These are phyloP conservation scores for Philonicus albiceps DNA, from an alignment of 2,888 invertebrate species.

Conservation along the genomic window DNA sequence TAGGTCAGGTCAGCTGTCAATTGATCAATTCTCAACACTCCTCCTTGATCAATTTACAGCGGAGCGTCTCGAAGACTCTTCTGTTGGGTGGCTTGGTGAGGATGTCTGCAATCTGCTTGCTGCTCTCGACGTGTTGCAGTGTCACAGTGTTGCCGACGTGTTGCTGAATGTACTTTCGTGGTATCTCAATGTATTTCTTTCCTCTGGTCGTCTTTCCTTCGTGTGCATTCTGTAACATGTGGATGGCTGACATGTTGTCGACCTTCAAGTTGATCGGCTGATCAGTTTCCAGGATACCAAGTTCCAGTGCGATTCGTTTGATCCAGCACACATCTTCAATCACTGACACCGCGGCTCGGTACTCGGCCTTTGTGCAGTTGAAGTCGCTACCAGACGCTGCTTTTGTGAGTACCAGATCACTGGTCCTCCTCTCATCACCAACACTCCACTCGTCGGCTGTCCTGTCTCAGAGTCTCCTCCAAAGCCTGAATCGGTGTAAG, in stretches of 20 bases:
- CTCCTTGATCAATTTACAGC: neutral
- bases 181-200: conserved; percentile 1
- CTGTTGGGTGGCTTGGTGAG: neutral
- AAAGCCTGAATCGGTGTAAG: no score
- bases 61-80: neutral
- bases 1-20: no score
- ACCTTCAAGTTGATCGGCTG: neutral
- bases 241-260: neutral
- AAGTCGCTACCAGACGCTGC: neutral
- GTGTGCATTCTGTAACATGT: neutral
- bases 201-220: neutral
- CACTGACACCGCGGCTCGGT: neutral
- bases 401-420: neutral
- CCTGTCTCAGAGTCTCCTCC: neutral
- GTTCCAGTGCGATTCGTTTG: neutral
- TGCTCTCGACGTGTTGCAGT: neutral
- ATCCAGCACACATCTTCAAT: neutral
- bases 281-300: neutral
- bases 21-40: no score
- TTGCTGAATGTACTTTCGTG: neutral
- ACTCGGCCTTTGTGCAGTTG: neutral
- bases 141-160: neutral
- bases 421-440: neutral
- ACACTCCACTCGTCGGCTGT: neutral
- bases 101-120: neutral